Evolutionary conservation across 2,797 vertebrate genomes (phyloP), one percentile per base, ranked within the genome.

Genomic region (Tiaroga cobitis): DNA sequence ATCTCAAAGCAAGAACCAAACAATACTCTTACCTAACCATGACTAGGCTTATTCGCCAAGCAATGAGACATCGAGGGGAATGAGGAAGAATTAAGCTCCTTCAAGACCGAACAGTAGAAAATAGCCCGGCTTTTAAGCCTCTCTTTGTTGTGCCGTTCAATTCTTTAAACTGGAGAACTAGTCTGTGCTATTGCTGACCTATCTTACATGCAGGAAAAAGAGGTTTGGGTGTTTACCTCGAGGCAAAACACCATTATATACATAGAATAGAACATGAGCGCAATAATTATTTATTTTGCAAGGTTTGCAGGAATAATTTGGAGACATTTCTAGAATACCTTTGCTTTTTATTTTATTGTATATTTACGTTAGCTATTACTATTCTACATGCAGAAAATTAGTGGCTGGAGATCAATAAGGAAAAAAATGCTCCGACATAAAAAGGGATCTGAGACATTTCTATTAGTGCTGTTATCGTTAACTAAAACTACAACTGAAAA

Each of bases 91-190:
- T 92, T 91, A 93, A 91, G 86, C 90, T 89, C 63, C 85, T 86
- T 87, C 87, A 82, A 67, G 90, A 91, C 91, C 90, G 92, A 90
- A 93, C 89, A 37, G 77, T 80, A 75, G 92, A 92, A 90, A 94
- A 94, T 93, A 95, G 94, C 94, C 90, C 93, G 83, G 88, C 86
- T 89, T 92, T 95, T 90, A 94, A 94, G 94, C 90, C 91, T 85
- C 81, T 92, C 93, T 95, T 94, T 94, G 94, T 95, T 89, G 90
- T 81, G 88, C 76, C 83, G 88, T 15, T 65, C 77, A 24, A 3
- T 24, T 9, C 6, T 32, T 49, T 24, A n/a, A 59, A 77, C 13
- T 18, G 79, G 24, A 26, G 41, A 69, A 26, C 2, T 49, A 51
- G 34, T 70, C 34, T 59, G 67, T 4, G 11, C 34, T 16, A 5